These are phyloP conservation scores for Lerema accius DNA, from an alignment of 1,140 invertebrate species.

Conservation along the genomic window DNA sequence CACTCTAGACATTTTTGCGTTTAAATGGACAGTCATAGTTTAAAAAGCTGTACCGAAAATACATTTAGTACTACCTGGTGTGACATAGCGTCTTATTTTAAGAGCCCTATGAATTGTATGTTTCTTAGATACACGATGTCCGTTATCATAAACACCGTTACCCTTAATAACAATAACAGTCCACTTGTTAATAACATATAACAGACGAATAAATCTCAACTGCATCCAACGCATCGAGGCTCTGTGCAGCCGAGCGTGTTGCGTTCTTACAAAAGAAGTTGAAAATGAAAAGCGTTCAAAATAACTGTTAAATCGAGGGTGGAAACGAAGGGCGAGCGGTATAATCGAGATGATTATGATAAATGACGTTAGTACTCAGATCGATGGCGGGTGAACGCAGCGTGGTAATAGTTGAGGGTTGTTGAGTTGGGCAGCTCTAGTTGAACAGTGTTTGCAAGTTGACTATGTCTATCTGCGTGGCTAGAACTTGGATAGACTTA, in stretches of 20 bases:
- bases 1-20: too few relatives aligned
- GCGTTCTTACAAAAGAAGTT: slow-evolving; percentile 57
- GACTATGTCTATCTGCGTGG: too few relatives aligned
- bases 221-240: background rate
- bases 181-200: background rate
- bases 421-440: background rate
- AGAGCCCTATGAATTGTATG: too few relatives aligned
- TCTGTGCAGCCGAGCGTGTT: background rate
- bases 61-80: too few relatives aligned
- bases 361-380: slow-evolving; percentile 56
- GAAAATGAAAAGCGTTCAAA: slow-evolving; percentile 68
- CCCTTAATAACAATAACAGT: too few relatives aligned
- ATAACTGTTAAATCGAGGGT: slow-evolving; percentile 77
- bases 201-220: background rate
- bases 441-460: too few relatives aligned
- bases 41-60: too few relatives aligned
- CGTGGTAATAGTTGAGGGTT: background rate
- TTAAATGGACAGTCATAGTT: too few relatives aligned
- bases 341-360: slow-evolving; percentile 78
- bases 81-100: too few relatives aligned
- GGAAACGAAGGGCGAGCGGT: slow-evolving; percentile 69
- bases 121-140: too few relatives aligned
- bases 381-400: slow-evolving; percentile 23
- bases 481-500: too few relatives aligned
- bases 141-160: too few relatives aligned